A percentile compares a stretch with the other conserved stretches of the same genome.
Evolutionary conservation across 64 coral and sea anemone species (phyloP).

Genomic region (Cladopsammia gracilis): DNA sequence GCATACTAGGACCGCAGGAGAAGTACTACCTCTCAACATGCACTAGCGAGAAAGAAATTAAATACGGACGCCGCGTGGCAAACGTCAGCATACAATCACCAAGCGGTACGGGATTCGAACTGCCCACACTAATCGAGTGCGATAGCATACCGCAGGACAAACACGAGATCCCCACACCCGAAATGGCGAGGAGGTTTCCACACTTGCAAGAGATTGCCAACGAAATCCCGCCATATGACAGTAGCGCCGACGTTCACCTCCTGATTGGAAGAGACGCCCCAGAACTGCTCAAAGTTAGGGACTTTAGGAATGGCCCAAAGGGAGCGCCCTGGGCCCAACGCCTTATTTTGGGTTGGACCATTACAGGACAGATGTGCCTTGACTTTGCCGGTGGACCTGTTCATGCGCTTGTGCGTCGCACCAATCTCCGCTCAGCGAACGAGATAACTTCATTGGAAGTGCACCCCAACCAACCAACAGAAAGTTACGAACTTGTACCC

Average conservation of each 20-base stretch:
- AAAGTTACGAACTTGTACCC: neutral
- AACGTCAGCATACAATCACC: neutral
- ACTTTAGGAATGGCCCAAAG: neutral
- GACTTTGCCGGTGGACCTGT: conserved; percentile 31
- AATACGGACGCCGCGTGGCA: conserved; percentile 36
- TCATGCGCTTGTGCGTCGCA: neutral
- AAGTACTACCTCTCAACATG: conserved; percentile 57
- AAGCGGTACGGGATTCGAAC: neutral
- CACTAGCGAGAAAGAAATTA: conserved; percentile 14
- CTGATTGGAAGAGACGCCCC: neutral
- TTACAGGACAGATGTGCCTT: conserved; percentile 29
- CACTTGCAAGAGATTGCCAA: conserved; percentile 10
- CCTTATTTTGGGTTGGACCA: conserved; percentile 4
- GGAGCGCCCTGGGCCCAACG: conserved; percentile 37
- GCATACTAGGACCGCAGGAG: conserved; percentile 3
- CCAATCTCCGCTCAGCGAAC: neutral
- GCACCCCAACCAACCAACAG: neutral
- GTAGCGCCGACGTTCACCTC: neutral
- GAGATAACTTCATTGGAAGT: too few species aligned
- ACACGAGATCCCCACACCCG: conserved; percentile 16
- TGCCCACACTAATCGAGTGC: conserved; percentile 9
- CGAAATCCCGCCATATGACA: conserved; percentile 10
- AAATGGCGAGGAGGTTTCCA: neutral
- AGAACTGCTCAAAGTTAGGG: neutral
- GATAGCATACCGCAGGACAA: neutral